Conservation (phyloP, 2,888 invertebrate genomes). For the Pyrrhosoma nymphula region DNA sequence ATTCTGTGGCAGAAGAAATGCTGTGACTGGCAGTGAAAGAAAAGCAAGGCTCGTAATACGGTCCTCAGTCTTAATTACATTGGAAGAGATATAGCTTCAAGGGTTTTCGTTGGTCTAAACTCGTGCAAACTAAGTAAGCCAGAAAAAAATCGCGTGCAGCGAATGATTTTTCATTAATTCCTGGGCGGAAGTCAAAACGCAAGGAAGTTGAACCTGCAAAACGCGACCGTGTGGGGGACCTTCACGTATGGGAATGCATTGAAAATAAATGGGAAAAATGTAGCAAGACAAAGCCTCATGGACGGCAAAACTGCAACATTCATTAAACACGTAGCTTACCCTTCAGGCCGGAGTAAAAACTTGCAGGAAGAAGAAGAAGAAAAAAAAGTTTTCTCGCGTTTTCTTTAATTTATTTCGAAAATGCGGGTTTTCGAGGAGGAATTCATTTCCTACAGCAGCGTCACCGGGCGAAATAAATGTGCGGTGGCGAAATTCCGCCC, state of each 20-base stretch:
- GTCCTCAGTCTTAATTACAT: background rate
- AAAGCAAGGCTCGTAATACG: background rate
- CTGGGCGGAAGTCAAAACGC: background rate
- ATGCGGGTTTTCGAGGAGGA: background rate
- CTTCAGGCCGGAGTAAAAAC: background rate
- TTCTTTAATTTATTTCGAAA: background rate
- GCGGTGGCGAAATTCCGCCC: background rate
- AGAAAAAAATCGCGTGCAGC: background rate
- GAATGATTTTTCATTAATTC: background rate
- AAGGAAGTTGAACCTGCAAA: constrained; percentile 8
- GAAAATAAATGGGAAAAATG: background rate
- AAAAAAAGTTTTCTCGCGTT: background rate
- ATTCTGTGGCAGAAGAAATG: too few relatives aligned
- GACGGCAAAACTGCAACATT: background rate
- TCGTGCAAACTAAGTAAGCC: background rate
- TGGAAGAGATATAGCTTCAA: background rate
- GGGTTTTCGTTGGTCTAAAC: background rate
- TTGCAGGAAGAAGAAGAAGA: too few relatives aligned
- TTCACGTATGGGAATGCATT: background rate
- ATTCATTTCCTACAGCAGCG: background rate
- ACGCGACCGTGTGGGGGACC: background rate
- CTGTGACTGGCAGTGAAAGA: background rate
- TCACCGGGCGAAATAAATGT: background rate
- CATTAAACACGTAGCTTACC: background rate
- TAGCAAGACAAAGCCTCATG: background rate